Evolutionary conservation across 2,113 vertebrate species (phyloP).

Genomic region (Actinemys pallida): DNA sequence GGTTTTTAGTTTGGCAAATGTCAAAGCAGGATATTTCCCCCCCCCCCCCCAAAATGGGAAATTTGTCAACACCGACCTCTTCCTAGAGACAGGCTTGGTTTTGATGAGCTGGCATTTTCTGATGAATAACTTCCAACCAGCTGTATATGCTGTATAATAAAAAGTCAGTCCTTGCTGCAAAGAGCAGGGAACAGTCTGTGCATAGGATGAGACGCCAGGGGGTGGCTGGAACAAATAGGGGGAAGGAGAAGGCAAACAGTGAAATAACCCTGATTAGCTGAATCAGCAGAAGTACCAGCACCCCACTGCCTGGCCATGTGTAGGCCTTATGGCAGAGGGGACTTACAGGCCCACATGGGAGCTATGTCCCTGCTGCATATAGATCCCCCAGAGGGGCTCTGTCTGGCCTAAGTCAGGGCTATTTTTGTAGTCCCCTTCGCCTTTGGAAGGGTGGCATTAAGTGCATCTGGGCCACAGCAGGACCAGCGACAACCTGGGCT

Average conservation of each 20-base stretch:
- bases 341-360: background rate
- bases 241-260: background rate
- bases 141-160: background rate
- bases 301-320: background rate
- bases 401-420: background rate
- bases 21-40: background rate
- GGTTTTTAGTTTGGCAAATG: background rate
- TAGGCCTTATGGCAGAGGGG: background rate
- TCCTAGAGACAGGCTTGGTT: background rate
- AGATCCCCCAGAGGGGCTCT: background rate
- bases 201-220: rapidly evolving
- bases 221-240: background rate
- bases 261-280: background rate
- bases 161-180: background rate
- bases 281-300: background rate
- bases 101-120: background rate
- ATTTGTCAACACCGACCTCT: background rate
- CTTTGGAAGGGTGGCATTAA: background rate
- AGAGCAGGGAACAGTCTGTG: background rate
- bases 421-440: background rate
- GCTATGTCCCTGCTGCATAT: background rate
- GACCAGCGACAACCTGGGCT: background rate
- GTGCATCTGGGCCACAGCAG: background rate
- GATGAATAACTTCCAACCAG: background rate
- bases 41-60: background rate